These are phyloP conservation scores for Pygoscelis antarcticus DNA, from an alignment of 2,113 vertebrate genomes.

Conservation along the genomic window DNA sequence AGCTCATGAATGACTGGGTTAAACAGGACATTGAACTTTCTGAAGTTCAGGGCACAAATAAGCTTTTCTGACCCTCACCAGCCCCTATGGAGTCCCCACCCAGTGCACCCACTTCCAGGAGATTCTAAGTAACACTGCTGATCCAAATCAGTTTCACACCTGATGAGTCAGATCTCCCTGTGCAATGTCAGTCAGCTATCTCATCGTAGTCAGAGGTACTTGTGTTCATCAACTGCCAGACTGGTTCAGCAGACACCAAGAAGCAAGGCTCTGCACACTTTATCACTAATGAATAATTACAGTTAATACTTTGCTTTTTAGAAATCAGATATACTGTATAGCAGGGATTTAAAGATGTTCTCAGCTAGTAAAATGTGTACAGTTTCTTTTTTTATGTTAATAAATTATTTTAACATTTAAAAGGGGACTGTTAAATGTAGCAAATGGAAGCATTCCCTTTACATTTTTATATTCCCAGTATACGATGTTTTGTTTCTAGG, in stretches of 20 bases:
- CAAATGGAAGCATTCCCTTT: not conserved
- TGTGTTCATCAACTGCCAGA: not conserved
- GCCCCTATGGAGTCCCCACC: accelerated
- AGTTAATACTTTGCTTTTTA: not conserved
- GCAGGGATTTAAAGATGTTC: not conserved
- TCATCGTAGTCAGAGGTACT: not conserved
- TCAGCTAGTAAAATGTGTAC: not conserved
- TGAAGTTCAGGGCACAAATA: not conserved
- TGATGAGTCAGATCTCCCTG: not conserved
- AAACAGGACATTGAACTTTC: not conserved
- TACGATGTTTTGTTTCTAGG: accelerated
- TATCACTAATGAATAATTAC: not conserved
- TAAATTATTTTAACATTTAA: not conserved
- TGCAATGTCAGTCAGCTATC: not conserved
- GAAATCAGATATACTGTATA: not conserved
- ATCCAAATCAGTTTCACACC: not conserved
- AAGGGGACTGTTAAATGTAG: not conserved
- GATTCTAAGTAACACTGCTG: not conserved
- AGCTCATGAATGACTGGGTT: not conserved
- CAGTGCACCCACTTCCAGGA: not conserved
- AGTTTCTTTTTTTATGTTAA: not conserved
- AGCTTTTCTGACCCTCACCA: not conserved
- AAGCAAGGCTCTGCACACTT: not conserved
- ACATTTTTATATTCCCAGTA: not conserved
- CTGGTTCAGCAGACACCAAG: not conserved